Evolutionary conservation across 1,140 invertebrate species (phyloP), one percentile per base, ranked within the genome.

Genomic region (Steinernema khuongi): DNA sequence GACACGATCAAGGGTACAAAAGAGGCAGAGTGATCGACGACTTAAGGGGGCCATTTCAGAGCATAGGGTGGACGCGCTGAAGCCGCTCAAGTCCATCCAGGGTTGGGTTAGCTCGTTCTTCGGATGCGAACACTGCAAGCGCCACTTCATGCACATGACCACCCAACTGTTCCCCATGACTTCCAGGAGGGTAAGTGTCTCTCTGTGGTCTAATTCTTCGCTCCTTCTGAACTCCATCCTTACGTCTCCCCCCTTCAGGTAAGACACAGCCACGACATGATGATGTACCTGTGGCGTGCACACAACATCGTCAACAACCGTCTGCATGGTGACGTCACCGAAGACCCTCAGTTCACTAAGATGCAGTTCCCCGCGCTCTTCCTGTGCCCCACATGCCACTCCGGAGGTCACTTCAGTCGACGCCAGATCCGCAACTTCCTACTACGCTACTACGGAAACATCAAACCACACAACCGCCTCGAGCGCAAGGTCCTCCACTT

Each of bases 121-220:
- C 70, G 83, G 83, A n/a, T 85, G 83, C 70, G 68, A 80, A 67
- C 73, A 85, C 68, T 85, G 83, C 33, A 74, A 73, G 26, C 74
- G 77, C 26, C 83, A 85, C 68, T 85, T 85, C 70, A 85, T 85
- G 83, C 60, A 82, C 60, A 85, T 85, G 83, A 85, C 84, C 0
- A 85, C 82, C n/a, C 68, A 76, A 71, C 70, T 77, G 14, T 85
- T 84, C 71, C 83, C 83, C 67, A 78, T 84, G 82, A 84, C 72
- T 69, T 84, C 80, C 70, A 76, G 85, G 69, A 43, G 83, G 71
- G 83, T 84, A 70, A 77, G 81, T 60, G 7, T 26, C 4, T 26
- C n/a, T n/a, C n/a, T n/a, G n/a, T n/a, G n/a, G n/a, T n/a, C n/a
- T n/a, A n/a, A n/a, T n/a, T 71, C 1, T 43, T 43, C 36, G 33